phyloP scores from a whole-genome alignment of 2,113 vertebrate genomes.

The Dryoscopus gambensis region DNA sequence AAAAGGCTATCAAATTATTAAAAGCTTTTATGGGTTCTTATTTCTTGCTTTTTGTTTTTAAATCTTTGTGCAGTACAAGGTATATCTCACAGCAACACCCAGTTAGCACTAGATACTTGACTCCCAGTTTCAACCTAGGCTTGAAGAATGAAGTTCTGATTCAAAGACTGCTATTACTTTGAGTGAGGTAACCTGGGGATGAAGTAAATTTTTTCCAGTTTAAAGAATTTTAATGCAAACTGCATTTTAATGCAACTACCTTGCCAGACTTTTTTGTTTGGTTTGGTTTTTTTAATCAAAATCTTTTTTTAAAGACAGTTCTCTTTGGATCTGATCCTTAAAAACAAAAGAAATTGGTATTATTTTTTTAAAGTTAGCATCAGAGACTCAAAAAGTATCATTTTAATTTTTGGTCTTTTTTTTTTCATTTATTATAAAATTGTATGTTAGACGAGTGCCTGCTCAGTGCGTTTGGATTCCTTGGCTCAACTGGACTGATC shows the following conservation, averaged over 20 bases:
- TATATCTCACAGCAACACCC: not conserved
- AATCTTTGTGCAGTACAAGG: not conserved
- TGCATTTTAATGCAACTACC: not conserved
- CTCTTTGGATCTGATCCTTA: not conserved
- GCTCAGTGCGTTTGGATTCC: not conserved
- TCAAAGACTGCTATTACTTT: not conserved
- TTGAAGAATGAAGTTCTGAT: not conserved
- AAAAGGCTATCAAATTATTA: conserved; percentile 65
- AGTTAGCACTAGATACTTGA: not conserved
- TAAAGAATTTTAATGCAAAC: not conserved
- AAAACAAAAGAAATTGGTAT: not conserved
- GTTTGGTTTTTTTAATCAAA: not conserved
- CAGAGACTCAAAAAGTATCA: not conserved
- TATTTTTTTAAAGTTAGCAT: not conserved
- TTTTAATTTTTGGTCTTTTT: not conserved
- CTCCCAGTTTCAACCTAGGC: conserved; percentile 1
- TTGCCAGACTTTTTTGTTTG: not conserved
- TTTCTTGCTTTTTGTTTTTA: conserved; percentile 30
- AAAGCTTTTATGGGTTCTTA: conserved; percentile 56
- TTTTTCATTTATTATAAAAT: not conserved
- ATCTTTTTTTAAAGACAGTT: not conserved
- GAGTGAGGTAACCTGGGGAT: not conserved
- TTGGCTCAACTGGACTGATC: not conserved
- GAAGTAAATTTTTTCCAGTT: not conserved
- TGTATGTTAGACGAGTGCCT: not conserved